Evolutionary conservation across 2,113 vertebrate genomes (phyloP).

Genomic region (Ptyas mucosa): DNA sequence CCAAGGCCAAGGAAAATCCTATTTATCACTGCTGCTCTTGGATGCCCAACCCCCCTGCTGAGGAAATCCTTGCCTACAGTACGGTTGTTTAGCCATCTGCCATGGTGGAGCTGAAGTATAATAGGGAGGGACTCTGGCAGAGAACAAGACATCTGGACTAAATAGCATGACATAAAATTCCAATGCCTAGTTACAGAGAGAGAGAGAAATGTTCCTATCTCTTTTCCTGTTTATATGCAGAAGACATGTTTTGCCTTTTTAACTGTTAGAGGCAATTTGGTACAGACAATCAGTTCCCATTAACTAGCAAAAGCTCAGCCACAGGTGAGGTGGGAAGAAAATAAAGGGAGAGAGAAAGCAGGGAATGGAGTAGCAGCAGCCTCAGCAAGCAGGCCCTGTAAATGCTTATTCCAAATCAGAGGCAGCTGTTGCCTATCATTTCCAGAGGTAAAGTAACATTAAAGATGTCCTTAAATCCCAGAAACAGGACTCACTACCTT

Average conservation of each 20-base stretch:
- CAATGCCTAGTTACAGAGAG: neutral
- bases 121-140: neutral
- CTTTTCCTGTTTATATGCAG: neutral
- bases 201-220: neutral
- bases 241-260: neutral
- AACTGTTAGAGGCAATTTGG: neutral
- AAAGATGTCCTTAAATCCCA: constrained; percentile 38
- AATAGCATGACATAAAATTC: neutral
- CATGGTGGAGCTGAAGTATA: neutral
- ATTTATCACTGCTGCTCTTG: neutral
- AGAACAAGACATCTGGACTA: neutral
- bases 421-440: constrained; percentile 30
- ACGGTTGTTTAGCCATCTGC: neutral
- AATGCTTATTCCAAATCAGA: constrained; percentile 33
- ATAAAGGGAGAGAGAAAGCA: neutral
- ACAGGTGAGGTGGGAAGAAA: neutral
- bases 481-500: constrained; percentile 33
- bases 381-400: neutral
- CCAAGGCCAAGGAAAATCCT: neutral
- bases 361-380: neutral
- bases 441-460: neutral
- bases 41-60: neutral
- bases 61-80: neutral
- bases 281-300: neutral
- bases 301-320: neutral